Evolutionary conservation across 1,140 invertebrate species (phyloP), one percentile per base, ranked within the genome.

Genomic region (Cyclargus thomasi): DNA sequence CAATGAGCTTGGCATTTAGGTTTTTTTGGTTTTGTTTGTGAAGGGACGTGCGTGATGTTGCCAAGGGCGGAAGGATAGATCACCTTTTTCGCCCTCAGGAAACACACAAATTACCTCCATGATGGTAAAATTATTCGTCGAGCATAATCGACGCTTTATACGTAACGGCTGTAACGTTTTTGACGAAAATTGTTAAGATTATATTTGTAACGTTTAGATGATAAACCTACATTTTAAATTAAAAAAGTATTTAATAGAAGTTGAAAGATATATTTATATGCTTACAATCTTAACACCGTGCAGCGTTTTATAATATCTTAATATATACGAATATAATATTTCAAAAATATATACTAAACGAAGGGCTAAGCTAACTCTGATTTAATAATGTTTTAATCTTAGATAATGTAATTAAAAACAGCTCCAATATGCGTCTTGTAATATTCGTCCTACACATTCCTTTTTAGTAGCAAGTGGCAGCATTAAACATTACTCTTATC

Each of bases 51-150:
- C 86, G 84, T 88, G 84, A 87, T 81, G 78, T 82, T 79, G 80
- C 78, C 74, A 78, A 77, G 82, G 81, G 81, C 85, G 85, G 85
- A 88, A 90, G 87, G 87, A 87, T 89, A 82, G 81, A 69, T 77
- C 78, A 71, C 83, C 83, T 85, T 80, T 87, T 78, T 76, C 72
- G 76, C 74, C 73, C 78, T 78, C 74, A 83, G 78, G 79, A 85
- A 85, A 82, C 78, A 76, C 73, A 73, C 77, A 80, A 85, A 86
- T 79, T 81, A 80, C 74, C 63, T 70, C 36, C 39, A 47, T 16
- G 55, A 59, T 20, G 18, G 17, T 21, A 59, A 18, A 59, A 59
- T 59, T 59, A 59, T 59, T 21, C 55, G 11, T 7, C 16, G 18
- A 65, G 17, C 55, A 59, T 59, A 59, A 59, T 59, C 18, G 20